Conservation (phyloP, 2,113 vertebrate genomes). For the Acinonyx jubatus region DNA sequence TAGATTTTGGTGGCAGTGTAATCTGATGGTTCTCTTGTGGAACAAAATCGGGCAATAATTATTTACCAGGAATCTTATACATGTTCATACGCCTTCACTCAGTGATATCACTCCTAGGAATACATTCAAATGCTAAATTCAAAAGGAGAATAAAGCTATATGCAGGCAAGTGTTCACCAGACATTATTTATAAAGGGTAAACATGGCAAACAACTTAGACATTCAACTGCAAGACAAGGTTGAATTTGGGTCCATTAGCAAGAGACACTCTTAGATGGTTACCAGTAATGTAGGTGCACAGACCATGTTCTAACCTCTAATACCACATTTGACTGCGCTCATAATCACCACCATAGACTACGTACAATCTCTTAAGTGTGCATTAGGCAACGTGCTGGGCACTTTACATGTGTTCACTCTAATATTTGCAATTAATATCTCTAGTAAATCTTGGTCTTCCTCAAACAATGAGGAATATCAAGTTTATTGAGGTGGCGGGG, state of each 20-base stretch:
- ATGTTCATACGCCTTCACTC: neutral
- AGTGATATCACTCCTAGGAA: neutral
- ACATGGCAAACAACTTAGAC: neutral
- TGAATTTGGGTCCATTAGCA: neutral
- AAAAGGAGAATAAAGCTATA: neutral
- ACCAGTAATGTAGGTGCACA: neutral
- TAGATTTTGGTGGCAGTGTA: neutral
- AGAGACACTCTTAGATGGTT: neutral
- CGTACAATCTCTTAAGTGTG: no score
- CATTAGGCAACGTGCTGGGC: fast-evolving
- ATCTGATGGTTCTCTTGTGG: neutral
- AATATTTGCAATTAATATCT: neutral
- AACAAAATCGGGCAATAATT: neutral
- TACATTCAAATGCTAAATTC: neutral
- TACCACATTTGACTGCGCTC: no score
- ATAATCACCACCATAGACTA: neutral
- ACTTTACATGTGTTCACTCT: neutral
- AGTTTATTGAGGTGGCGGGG: neutral
- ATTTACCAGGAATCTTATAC: neutral
- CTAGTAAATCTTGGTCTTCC: neutral
- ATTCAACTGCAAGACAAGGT: neutral
- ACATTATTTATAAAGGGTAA: neutral
- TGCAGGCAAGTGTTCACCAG: neutral
- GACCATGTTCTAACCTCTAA: fast-evolving
- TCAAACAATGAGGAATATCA: neutral